These are phyloP conservation scores for Dendrolimus pini DNA, from an alignment of 2,888 invertebrate species.

Conservation along the genomic window DNA sequence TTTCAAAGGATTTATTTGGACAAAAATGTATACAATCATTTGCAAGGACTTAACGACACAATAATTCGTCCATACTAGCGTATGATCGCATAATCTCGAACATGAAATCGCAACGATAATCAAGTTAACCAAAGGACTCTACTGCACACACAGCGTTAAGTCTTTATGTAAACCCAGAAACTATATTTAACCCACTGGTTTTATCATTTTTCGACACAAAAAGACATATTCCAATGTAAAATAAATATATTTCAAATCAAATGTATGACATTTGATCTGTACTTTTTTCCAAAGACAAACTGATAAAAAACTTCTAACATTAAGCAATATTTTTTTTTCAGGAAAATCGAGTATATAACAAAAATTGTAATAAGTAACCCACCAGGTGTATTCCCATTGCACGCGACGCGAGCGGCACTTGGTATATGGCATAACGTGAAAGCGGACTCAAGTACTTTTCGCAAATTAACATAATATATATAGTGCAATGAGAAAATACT, in stretches of 20 bases:
- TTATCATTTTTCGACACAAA: slow-evolving; percentile 48
- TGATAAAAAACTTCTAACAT: slow-evolving; percentile 75
- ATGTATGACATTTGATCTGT: slow-evolving; percentile 75
- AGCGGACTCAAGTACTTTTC: no score
- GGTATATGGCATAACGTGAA: slow-evolving; percentile 10
- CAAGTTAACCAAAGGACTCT: no score
- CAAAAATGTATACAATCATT: no score
- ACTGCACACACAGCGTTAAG: no score
- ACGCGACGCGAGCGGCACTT: slow-evolving; percentile 27
- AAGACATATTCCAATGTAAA: slow-evolving; percentile 72
- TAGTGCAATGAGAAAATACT: slow-evolving; percentile 48
- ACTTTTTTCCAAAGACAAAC: slow-evolving; percentile 55
- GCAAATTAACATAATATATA: no score
- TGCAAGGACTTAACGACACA: no score
- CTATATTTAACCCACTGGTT: no score
- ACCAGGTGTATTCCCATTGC: slow-evolving; percentile 35
- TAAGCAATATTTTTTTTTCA: slow-evolving; percentile 60
- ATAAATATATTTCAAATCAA: slow-evolving; percentile 77
- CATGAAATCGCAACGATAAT: no score
- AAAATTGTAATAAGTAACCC: slow-evolving; percentile 32
- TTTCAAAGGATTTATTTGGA: no score
- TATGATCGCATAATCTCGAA: no score
- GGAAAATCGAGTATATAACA: slow-evolving; percentile 71
- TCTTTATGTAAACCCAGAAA: no score
- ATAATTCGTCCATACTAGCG: no score